Base-by-base conservation (phyloP, 2,888 invertebrate species). In the Ectobius pallidus region DNA sequence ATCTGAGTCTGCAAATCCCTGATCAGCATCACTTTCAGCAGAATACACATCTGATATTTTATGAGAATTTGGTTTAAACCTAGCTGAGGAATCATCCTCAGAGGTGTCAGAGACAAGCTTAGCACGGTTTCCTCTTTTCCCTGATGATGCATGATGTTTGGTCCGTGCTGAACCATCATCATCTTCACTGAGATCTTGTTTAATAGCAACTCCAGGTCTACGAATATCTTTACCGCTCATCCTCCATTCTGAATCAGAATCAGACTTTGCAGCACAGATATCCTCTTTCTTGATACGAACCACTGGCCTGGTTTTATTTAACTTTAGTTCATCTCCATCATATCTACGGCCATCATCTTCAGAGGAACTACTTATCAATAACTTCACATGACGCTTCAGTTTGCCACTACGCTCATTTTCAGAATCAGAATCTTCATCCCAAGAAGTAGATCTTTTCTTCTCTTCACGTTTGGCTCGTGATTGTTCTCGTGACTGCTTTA, bases 401-500 rank as follows among this genome's bases (percentile, higher is more conserved):
- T 71, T 71, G 20, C 34, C 32, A 70, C 84, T 85, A 70, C 79
- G 73, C 25, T 77, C 71, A 84, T 74, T 83, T 70, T 86, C 86
- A 1, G 85, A 84, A 46, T 82, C 95, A 55, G 94, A 92, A 79
- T 95, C 94, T 78, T 94, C 95, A 80, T 95, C 95, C 89, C 94
- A 94, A 73, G 94, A 95, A 0, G 91, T 91, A 4, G 94, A 94
- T 73, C 95, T 88, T 81, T 95, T 95, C 87, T 95, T 95, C 82
- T 94, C 94, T 80, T 94, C 94, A 11, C 94, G 88, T 80, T 95
- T 93, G 1, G 94, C 94, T 76, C 95, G 87, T n/a, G 22, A 25
- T 30, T 58, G 22, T 81, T 96, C 34, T 34, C 34, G 6, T 79
- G 94, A 92, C 81, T 95, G 93, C 81, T 96, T 95, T 74, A 96